A percentile compares a stretch with the other conserved stretches of the same genome.
Evolutionary conservation across 2,113 vertebrate species (phyloP).

Genomic region (Theristicus caerulescens): DNA sequence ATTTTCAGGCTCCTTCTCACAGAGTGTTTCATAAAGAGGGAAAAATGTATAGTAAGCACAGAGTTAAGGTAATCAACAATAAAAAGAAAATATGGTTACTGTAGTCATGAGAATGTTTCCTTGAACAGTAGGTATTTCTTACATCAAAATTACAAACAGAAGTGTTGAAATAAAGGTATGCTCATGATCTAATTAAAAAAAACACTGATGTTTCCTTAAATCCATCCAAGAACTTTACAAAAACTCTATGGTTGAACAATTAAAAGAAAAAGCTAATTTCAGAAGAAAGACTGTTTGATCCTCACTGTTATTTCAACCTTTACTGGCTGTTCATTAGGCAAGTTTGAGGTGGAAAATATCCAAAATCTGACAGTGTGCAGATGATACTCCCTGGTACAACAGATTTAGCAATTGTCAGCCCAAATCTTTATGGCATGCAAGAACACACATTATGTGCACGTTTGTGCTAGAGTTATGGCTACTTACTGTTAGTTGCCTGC

Average conservation of each 20-base stretch:
- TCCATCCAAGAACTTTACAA: not conserved
- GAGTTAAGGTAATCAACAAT: not conserved
- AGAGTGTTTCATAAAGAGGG: not conserved
- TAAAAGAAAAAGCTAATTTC: not conserved
- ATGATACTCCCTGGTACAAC: not conserved
- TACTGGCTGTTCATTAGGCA: not conserved
- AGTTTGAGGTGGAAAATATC: not conserved
- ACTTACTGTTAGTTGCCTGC: constrained; percentile 96
- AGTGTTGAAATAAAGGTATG: not conserved
- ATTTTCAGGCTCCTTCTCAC: not conserved
- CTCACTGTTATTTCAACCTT: not conserved
- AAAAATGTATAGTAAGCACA: not conserved
- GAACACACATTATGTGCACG: not conserved
- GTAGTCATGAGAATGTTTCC: not conserved
- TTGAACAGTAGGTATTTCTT: not conserved
- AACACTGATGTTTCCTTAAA: not conserved
- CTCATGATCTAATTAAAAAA: not conserved
- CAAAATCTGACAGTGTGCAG: not conserved
- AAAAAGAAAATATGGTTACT: not conserved
- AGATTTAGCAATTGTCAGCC: not conserved
- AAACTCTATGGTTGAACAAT: not conserved
- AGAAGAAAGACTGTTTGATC: not conserved
- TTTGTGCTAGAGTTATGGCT: not conserved
- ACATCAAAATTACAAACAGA: not conserved
- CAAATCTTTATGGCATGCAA: not conserved